These are phyloP conservation scores for Microctonus aethiopoides DNA, from an alignment of 2,888 invertebrate species.

Conservation along the genomic window DNA sequence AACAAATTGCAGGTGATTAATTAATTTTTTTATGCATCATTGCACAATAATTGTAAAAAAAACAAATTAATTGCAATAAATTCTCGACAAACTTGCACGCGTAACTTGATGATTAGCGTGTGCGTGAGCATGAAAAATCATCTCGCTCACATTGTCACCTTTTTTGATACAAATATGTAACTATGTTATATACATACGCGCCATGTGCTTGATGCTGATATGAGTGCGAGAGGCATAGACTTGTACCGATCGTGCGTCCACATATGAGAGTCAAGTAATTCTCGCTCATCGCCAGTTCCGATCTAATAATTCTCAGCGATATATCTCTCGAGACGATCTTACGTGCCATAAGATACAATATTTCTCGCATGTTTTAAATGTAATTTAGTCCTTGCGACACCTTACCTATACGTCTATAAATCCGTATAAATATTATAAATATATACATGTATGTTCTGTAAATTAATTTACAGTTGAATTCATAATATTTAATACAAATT, in stretches of 20 bases:
- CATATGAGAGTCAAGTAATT: conserved; percentile 38
- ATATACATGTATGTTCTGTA: too few species aligned
- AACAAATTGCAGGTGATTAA: too few species aligned
- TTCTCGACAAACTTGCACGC: too few species aligned
- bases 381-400: conserved; percentile 18
- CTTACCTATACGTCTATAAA: too few species aligned
- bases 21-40: too few species aligned
- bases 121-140: conserved; percentile 32
- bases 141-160: conserved; percentile 23
- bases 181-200: neutral
- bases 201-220: conserved; percentile 33
- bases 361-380: conserved; percentile 10
- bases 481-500: neutral
- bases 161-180: neutral
- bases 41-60: too few species aligned
- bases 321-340: conserved; percentile 33
- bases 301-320: conserved; percentile 34
- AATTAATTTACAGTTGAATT: too few species aligned
- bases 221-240: conserved; percentile 5
- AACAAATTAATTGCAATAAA: too few species aligned
- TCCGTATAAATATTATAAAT: neutral
- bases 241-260: conserved; percentile 24
- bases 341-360: neutral
- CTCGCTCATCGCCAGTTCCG: conserved; percentile 38
- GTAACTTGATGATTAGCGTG: neutral